Conservation (phyloP, 2,888 invertebrate genomes). For the Spialia ferax region DNA sequence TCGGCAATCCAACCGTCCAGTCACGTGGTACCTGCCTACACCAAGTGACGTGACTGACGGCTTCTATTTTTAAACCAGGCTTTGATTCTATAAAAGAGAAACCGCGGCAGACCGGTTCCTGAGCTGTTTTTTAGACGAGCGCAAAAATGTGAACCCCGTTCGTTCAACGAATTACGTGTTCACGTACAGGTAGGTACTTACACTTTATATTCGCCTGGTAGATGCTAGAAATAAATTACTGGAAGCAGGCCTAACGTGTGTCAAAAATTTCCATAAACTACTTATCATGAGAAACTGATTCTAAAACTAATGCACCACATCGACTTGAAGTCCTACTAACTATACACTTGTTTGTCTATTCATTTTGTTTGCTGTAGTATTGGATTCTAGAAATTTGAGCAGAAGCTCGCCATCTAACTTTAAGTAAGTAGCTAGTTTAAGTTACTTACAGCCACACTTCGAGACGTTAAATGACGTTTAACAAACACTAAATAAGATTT, state of each 20-base stretch:
- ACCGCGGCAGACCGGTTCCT: conserved; percentile 33
- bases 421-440: too few relatives aligned
- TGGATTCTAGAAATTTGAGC: too few relatives aligned
- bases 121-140: conserved; percentile 29
- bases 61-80: conserved; percentile 39
- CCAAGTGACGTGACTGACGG: conserved; percentile 21
- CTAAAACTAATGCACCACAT: not conserved
- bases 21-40: conserved; percentile 29
- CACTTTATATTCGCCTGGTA: not conserved
- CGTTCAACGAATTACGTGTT: conserved; percentile 22
- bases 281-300: not conserved
- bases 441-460: too few relatives aligned
- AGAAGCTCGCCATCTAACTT: too few relatives aligned
- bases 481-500: too few relatives aligned
- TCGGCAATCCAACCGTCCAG: conserved; percentile 30
- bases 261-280: not conserved
- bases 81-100: conserved; percentile 35
- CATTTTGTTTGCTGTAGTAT: too few relatives aligned
- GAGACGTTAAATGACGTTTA: too few relatives aligned
- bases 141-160: conserved; percentile 31
- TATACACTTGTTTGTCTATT: too few relatives aligned
- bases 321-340: too few relatives aligned
- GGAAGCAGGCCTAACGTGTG: not conserved
- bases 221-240: not conserved
- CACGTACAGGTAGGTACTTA: too few relatives aligned